These are phyloP conservation scores for Apostichopus californicus DNA, from an alignment of 35 echinoderm and acorn worm genomes.

Conservation along the genomic window DNA sequence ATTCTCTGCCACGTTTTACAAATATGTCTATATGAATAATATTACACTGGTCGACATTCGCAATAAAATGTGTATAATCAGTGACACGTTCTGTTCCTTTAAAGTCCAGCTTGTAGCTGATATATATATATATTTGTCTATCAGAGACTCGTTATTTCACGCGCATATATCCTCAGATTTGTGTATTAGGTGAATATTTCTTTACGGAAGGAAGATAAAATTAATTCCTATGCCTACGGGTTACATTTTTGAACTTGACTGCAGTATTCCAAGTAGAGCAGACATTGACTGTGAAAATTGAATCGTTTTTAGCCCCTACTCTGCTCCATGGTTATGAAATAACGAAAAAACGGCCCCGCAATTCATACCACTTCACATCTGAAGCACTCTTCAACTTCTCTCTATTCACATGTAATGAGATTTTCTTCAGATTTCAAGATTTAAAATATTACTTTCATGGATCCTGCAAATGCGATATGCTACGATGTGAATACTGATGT, in stretches of 20 bases:
- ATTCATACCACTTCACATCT: slow-evolving; percentile 19
- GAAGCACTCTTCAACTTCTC: slow-evolving; percentile 10
- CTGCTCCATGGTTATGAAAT: neutral
- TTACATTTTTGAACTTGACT: neutral
- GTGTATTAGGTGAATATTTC: neutral
- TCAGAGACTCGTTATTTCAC: too few relatives aligned
- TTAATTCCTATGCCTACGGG: neutral
- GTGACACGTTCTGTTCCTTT: too few relatives aligned
- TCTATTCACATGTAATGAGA: slow-evolving; percentile 19
- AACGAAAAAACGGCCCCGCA: neutral
- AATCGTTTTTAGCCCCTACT: neutral
- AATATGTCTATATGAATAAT: too few relatives aligned
- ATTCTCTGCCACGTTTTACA: too few relatives aligned
- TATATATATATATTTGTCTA: too few relatives aligned
- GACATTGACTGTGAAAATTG: neutral
- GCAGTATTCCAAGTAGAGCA: neutral
- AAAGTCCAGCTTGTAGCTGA: too few relatives aligned
- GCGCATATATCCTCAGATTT: too few relatives aligned
- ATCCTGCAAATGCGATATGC: slow-evolving; percentile 9
- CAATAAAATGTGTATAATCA: too few relatives aligned
- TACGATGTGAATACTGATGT: neutral
- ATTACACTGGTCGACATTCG: too few relatives aligned
- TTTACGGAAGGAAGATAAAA: neutral
- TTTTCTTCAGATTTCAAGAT: slow-evolving; percentile 16
- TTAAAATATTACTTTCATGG: neutral